phyloP scores from a whole-genome alignment of 2,113 vertebrate genomes.

The Tragelaphus strepsiceros region DNA sequence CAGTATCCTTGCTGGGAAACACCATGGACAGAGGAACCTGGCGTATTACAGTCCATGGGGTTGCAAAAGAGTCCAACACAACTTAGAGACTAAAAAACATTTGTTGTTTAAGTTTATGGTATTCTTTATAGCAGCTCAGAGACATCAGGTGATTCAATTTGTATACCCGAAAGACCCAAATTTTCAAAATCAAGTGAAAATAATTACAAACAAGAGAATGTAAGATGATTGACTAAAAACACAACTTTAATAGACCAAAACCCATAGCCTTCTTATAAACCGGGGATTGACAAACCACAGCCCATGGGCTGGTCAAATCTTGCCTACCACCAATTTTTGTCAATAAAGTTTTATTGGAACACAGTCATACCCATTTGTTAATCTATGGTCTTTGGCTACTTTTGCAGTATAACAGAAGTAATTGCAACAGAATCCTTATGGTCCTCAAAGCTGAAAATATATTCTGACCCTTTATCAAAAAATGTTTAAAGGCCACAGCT shows the following conservation, averaged over 20 bases:
- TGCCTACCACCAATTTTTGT: background rate
- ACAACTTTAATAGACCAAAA: background rate
- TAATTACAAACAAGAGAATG: background rate
- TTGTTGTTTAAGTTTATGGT: background rate
- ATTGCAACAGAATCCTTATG: background rate
- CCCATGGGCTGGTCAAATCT: background rate
- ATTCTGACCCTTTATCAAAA: background rate
- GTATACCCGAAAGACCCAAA: background rate
- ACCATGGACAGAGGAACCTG: background rate
- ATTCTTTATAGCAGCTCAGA: background rate
- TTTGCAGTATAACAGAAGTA: background rate
- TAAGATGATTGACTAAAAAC: background rate
- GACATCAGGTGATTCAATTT: background rate
- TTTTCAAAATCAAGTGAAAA: background rate
- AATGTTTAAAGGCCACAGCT: background rate
- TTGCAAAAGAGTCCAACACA: background rate
- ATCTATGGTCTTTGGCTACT: background rate
- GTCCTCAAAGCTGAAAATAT: background rate
- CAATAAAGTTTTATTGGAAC: constrained; percentile 20
- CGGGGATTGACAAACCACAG: background rate
- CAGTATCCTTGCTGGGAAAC: background rate
- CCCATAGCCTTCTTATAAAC: background rate
- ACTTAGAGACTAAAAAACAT: background rate
- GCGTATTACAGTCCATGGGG: background rate
- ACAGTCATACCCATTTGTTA: background rate